Base-by-base conservation (phyloP, 2,888 invertebrate species). In the Pristionchus japonicus region DNA sequence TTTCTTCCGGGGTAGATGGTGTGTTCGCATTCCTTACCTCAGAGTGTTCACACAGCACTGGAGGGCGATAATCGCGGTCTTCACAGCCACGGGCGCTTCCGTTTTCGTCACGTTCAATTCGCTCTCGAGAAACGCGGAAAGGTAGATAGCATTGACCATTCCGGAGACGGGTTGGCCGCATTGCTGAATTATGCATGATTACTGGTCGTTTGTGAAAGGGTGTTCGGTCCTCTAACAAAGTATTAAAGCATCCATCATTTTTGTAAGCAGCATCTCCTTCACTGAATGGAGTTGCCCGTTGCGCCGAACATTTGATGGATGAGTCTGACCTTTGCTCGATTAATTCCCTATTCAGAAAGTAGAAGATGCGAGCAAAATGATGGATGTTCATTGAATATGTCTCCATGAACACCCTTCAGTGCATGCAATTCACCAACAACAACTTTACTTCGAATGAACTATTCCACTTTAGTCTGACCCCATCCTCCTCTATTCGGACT, bases 91-190 rank as follows among this genome's bases (percentile, higher is more conserved):
- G 23, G 91, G 90, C 0, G 90, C 90, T 27, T 91, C 89, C 9
- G 88, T 89, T 17, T 90, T 88, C 31, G 90, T 87, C 49, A 90
- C 90, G 1, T 90, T 89, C 74, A 92, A 61, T 49, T 91, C 90
- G 13, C 90, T 89, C 84, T 92, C 92, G 64, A 92, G 87, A 88
- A 90, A 91, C 37, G 90, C 91, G 9, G 91, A 91, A 6, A 92
- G 89, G 17, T 89, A 90, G 15, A 91, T 89, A 23, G 91, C 89
- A 85, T 91, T 90, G 74, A 92, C 88, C 86, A 90, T 88, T 11
- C 90, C 89, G 17, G 90, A 89, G 47, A 88, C 77, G 0, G 88
- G 88, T 67, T 88, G 88, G 2, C 82, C 82, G 67, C 88, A 88
- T 87, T 87, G 87, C 87, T 87, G 80, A n/a, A n/a, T 57, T n/a